A percentile compares a stretch with the other conserved stretches of the same genome.
Conservation (phyloP, 1,140 invertebrate species). For the Adelges cooleyi region DNA sequence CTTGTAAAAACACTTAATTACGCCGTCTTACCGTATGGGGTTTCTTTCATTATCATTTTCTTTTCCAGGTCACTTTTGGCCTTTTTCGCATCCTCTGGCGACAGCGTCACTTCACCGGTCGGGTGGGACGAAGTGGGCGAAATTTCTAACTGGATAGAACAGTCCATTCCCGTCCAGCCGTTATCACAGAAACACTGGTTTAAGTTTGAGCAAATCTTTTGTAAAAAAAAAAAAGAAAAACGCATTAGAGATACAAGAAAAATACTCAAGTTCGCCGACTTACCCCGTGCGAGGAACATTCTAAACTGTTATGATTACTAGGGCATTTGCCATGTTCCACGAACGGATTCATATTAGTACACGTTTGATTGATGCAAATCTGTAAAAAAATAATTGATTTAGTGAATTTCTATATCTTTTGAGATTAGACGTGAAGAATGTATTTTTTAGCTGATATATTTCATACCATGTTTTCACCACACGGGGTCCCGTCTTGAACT, state of each 20-base stretch:
- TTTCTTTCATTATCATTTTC: constrained; percentile 39
- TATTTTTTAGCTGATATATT: not conserved
- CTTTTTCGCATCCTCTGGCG: constrained; percentile 38
- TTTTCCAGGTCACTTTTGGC: constrained; percentile 42
- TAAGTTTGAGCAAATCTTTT: constrained; percentile 88
- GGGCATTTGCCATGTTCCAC: constrained; percentile 72
- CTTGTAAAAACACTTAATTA: too few species aligned
- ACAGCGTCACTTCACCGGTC: constrained; percentile 41
- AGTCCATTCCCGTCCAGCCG: constrained; percentile 82
- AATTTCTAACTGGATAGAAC: constrained; percentile 61
- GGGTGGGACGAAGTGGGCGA: constrained; percentile 41
- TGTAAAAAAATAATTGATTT: constrained; percentile 35
- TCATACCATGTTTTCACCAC: constrained; percentile 67
- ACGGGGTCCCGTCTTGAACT: constrained; percentile 80
- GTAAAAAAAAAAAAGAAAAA: constrained; percentile 31
- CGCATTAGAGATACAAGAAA: not conserved
- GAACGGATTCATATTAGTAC: constrained; percentile 66
- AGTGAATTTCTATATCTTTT: too few species aligned
- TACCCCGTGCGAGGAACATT: constrained; percentile 90
- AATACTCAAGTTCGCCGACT: constrained; percentile 39
- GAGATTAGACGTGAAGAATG: too few species aligned
- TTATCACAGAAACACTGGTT: constrained; percentile 82
- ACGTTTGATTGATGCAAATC: constrained; percentile 88
- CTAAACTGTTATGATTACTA: constrained; percentile 69
- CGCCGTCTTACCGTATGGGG: constrained; percentile 38